Evolutionary conservation across 2,888 invertebrate genomes (phyloP).

Genomic region (Synanthedon tipuliformis): DNA sequence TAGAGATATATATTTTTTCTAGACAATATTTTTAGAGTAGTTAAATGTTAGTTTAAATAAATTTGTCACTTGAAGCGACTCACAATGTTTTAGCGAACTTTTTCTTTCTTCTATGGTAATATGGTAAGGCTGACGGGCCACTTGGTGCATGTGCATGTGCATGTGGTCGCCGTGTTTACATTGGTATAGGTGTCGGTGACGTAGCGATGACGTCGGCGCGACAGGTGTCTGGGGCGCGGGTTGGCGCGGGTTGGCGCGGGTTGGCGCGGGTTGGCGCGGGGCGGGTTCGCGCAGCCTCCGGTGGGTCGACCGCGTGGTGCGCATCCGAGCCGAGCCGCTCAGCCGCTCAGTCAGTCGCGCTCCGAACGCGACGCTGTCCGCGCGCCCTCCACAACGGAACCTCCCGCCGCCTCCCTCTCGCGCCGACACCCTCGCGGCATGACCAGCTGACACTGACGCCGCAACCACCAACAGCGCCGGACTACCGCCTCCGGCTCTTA

Average conservation of each 20-base stretch:
- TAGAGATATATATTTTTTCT: no score
- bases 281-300: slow-evolving; percentile 33
- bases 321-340: slow-evolving; percentile 10
- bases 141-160: background rate
- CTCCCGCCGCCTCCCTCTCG: slow-evolving; percentile 15
- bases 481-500: background rate
- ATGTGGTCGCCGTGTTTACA: background rate
- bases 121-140: no score
- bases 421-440: slow-evolving; percentile 26
- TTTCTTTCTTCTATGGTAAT: no score
- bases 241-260: slow-evolving; percentile 5
- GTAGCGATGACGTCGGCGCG: background rate
- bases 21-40: no score
- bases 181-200: background rate
- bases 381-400: slow-evolving; percentile 17
- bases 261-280: slow-evolving; percentile 13
- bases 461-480: background rate
- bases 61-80: no score
- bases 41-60: no score
- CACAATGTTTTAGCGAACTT: no score
- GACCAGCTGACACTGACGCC: slow-evolving; percentile 39
- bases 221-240: slow-evolving; percentile 4
- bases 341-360: slow-evolving; percentile 28
- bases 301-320: background rate
- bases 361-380: slow-evolving; percentile 21